Evolutionary conservation across 1,140 invertebrate genomes (phyloP).

Genomic region (Zaprionus inermis): DNA sequence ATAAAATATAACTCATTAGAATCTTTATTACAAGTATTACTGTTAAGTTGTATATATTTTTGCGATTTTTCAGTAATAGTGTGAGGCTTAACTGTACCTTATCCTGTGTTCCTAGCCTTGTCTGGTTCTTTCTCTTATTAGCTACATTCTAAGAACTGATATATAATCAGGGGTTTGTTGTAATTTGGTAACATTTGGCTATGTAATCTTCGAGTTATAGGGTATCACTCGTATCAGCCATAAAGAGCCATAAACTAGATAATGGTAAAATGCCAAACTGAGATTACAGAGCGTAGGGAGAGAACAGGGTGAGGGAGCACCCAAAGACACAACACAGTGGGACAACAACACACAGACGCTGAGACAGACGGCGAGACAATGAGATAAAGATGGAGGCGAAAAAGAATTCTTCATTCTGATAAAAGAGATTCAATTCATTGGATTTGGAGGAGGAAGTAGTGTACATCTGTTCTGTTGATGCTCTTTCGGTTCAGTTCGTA

Average conservation of each 20-base stretch:
- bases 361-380: conserved; percentile 10
- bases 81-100: not conserved
- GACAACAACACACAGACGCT: not conserved
- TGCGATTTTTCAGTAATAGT: not conserved
- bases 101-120: not conserved
- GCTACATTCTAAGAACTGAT: not conserved
- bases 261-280: conserved; percentile 20
- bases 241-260: conserved; percentile 1
- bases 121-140: not conserved
- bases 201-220: conserved; percentile 16
- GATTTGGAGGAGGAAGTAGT: conserved; percentile 51
- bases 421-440: conserved; percentile 63
- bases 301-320: conserved; percentile 10
- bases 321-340: conserved; percentile 4
- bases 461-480: conserved; percentile 62
- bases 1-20: not conserved
- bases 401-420: conserved; percentile 30
- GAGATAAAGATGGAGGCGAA: not conserved
- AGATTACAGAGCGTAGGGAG: conserved; percentile 4
- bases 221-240: conserved; percentile 19
- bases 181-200: not conserved
- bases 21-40: not conserved
- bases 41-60: not conserved
- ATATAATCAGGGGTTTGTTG: not conserved
- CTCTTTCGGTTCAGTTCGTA: conserved; percentile 16